Base-by-base conservation (phyloP, 2,888 invertebrate genomes). In the Polydrusus tereticollis region DNA sequence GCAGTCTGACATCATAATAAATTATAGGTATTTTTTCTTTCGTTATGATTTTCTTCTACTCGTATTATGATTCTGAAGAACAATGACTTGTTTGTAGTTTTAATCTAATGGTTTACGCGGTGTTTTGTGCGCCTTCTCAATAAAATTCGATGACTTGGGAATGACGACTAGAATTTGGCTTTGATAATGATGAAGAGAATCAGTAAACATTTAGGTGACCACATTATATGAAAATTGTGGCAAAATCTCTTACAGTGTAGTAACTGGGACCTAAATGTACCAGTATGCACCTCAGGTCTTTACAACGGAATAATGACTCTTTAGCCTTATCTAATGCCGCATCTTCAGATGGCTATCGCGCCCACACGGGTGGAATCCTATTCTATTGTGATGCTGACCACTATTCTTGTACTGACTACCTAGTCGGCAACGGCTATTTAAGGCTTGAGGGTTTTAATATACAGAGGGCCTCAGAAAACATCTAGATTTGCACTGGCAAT, bases 1-100 rank as follows among this genome's bases (percentile, higher is more conserved):
- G 71, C 64, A 68, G 50, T 60, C 62, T 74, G 74, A 74, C 74
- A 74, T 74, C 72, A 69, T 74, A 68, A 74, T 74, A 74, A 74
- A 74, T 74, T 74, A 72, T 64, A 45, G 59, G 65, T 29, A 20
- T 52, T 38, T 60, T 47, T 70, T 71, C n/a, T 70, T 73, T 38
- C 67, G 65, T 69, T 73, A 73, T 73, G 63, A 73, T 63, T 73
- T 73, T 66, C 45, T 69, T 64, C 65, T 70, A 60, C 65, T 65
- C n/a, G n/a, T n/a, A n/a, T 60, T 50, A 65, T 73, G 52, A 59
- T 69, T 59, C 63, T 45, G 50, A 43, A 52, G 72, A 72, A 72
- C 72, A 72, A 72, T 72, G 63, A 67, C 63, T 63, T 38, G 66
- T 26, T 59, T 65, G 41, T 70, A 41, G 33, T 64, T 26, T 26